Evolutionary conservation across 2,113 vertebrate species (phyloP).

Genomic region (Tretioscincus oriximinensis): DNA sequence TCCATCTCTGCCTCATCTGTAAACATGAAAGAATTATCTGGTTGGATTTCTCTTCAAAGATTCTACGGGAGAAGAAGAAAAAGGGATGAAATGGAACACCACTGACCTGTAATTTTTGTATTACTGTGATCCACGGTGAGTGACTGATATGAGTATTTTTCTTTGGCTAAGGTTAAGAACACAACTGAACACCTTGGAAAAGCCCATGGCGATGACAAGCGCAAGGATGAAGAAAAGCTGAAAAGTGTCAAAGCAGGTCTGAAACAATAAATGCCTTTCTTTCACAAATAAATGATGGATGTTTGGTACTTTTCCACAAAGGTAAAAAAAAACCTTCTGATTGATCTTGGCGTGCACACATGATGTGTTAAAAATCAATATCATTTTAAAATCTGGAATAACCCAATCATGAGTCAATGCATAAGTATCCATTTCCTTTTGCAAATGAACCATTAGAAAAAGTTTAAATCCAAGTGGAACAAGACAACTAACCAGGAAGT

Average conservation of each 20-base stretch:
- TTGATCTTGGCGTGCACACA: not conserved
- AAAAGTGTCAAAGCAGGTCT: constrained; percentile 62
- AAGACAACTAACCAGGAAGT: too few relatives aligned
- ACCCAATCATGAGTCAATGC: too few relatives aligned
- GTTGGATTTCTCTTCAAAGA: constrained; percentile 50
- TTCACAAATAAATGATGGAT: constrained; percentile 55
- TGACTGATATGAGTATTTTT: constrained; percentile 35
- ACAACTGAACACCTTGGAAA: constrained; percentile 49
- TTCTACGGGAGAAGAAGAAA: constrained; percentile 49
- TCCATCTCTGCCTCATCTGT: not conserved
- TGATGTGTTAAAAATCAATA: too few relatives aligned
- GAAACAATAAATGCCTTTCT: constrained; percentile 49
- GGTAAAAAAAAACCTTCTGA: not conserved
- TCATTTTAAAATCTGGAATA: too few relatives aligned
- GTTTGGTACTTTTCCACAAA: constrained; percentile 29
- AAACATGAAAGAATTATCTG: constrained; percentile 18
- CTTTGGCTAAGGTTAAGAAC: constrained; percentile 49
- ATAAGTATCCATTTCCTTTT: too few relatives aligned
- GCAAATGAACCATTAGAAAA: too few relatives aligned
- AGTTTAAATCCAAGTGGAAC: too few relatives aligned
- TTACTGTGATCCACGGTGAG: constrained; percentile 46
- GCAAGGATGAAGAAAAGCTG: constrained; percentile 44
- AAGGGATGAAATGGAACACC: constrained; percentile 50
- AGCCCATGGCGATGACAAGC: constrained; percentile 53
- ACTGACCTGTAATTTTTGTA: constrained; percentile 41